phyloP scores from a whole-genome alignment of 2,113 vertebrate species.

The Entelurus aequoreus region DNA sequence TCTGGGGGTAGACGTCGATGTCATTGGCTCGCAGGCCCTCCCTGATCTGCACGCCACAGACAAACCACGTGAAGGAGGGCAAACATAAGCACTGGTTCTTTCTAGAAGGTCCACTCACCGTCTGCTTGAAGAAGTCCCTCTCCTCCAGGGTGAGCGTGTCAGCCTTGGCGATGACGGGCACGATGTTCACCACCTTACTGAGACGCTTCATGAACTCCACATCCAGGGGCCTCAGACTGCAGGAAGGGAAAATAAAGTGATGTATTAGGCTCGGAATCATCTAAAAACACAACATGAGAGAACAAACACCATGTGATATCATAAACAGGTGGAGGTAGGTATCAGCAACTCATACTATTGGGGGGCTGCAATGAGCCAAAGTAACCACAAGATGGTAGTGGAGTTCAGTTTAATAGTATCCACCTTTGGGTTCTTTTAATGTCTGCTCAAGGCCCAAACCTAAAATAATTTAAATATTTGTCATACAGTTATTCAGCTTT shows the following conservation, averaged over 20 bases:
- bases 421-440: too few species aligned
- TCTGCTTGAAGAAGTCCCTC: slow-evolving; percentile 89
- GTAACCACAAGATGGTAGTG: slow-evolving; percentile 45
- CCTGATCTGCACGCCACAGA: slow-evolving; percentile 75
- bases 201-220: slow-evolving; percentile 97
- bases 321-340: too few species aligned
- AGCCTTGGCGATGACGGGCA: slow-evolving; percentile 92
- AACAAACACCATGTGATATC: too few species aligned
- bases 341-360: too few species aligned
- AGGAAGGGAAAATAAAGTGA: background rate
- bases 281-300: too few species aligned
- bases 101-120: slow-evolving; percentile 67
- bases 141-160: slow-evolving; percentile 97
- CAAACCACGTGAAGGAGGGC: background rate
- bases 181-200: slow-evolving; percentile 97
- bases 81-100: background rate
- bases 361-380: slow-evolving; percentile 7
- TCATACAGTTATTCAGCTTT: too few species aligned
- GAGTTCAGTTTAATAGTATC: background rate
- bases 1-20: slow-evolving; percentile 94
- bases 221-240: slow-evolving; percentile 88
- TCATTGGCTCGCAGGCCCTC: slow-evolving; percentile 88
- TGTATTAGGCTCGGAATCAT: too few species aligned
- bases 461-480: too few species aligned
- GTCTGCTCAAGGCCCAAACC: too few species aligned